phyloP scores from a whole-genome alignment of 2,113 vertebrate genomes.

The Pongo pygmaeus region DNA sequence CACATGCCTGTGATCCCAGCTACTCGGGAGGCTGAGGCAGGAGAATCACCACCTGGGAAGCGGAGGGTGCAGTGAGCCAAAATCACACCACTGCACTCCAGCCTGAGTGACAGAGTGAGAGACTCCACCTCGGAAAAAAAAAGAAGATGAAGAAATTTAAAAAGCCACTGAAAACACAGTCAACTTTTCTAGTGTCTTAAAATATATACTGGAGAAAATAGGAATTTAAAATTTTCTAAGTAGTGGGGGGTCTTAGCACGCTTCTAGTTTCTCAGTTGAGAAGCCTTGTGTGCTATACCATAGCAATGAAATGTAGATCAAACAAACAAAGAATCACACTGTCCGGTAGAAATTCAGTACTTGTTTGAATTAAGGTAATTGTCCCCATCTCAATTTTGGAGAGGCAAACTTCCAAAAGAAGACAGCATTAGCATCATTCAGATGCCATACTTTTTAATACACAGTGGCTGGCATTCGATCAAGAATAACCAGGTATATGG shows the following conservation, averaged over 20 bases:
- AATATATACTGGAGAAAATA: neutral
- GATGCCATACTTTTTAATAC: neutral
- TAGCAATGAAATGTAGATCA: neutral
- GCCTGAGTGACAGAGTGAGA: no score
- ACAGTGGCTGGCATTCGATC: neutral
- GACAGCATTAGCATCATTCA: neutral
- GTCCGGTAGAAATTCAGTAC: neutral
- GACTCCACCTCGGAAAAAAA: no score
- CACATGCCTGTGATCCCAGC: no score
- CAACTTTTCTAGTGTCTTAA: neutral
- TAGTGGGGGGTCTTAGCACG: neutral
- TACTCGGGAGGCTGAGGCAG: no score
- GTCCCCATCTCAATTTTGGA: neutral
- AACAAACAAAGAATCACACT: neutral
- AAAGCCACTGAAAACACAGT: neutral
- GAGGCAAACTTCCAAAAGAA: neutral
- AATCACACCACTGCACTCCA: no score
- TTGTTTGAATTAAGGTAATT: neutral
- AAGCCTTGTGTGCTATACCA: neutral
- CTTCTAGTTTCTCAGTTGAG: neutral
- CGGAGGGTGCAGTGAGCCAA: no score
- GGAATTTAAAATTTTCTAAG: neutral
- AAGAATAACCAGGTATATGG: neutral
- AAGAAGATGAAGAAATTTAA: no score
- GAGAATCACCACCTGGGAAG: no score